Percentiles rank a stretch among this genome's conserved stretches.
Evolutionary conservation across 2,888 invertebrate genomes (phyloP).

Genomic region (Coenonympha arcania): DNA sequence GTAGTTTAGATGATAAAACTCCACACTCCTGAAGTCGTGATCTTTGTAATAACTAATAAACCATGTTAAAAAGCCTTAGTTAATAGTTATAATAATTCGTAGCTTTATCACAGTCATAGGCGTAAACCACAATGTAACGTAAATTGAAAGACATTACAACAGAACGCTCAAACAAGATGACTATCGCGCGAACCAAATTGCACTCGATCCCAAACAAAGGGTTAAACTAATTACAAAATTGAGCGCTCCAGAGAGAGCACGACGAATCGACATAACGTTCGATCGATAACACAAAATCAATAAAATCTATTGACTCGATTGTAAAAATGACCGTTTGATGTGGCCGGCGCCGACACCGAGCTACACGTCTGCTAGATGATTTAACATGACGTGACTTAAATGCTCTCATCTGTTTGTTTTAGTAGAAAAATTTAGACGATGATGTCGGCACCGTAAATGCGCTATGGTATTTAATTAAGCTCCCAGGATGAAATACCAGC

Average conservation of each 20-base stretch:
- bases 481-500: no score
- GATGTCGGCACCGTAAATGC: no score
- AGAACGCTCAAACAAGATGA: slow-evolving; percentile 19
- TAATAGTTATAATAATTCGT: no score
- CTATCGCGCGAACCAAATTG: slow-evolving; percentile 37
- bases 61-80: no score
- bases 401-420: no score
- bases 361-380: neutral
- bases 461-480: no score
- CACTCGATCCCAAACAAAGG: slow-evolving; percentile 50
- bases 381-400: no score
- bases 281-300: slow-evolving; percentile 68
- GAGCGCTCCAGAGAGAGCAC: slow-evolving; percentile 59
- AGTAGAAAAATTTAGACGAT: no score
- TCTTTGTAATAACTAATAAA: no score
- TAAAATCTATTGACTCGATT: slow-evolving; percentile 54
- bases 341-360: slow-evolving; percentile 43
- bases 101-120: neutral
- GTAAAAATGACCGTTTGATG: slow-evolving; percentile 54
- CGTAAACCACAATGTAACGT: neutral
- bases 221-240: slow-evolving; percentile 59
- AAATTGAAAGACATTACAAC: slow-evolving; percentile 12
- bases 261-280: slow-evolving; percentile 43
- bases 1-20: no score
- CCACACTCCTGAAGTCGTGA: no score